These are phyloP conservation scores for Diabrotica undecimpunctata DNA, from an alignment of 1,140 invertebrate genomes.

Conservation along the genomic window DNA sequence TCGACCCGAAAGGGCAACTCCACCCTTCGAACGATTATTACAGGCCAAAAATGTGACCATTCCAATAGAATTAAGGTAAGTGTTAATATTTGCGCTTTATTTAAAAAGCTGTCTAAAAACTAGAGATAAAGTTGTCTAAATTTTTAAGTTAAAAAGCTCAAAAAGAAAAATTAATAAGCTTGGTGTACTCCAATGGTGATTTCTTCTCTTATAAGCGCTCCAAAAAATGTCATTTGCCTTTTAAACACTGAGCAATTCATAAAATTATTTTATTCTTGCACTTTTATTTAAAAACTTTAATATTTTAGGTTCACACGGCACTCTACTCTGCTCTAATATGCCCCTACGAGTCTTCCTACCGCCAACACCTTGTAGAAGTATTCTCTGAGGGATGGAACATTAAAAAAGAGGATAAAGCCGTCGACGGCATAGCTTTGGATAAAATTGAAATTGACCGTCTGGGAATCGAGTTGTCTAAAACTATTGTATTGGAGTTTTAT, in stretches of 20 bases:
- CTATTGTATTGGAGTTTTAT: conserved; percentile 73
- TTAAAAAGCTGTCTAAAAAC: no score
- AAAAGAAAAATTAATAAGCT: no score
- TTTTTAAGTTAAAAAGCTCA: no score
- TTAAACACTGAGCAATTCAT: no score
- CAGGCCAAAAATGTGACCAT: conserved; percentile 57
- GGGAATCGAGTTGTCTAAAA: conserved; percentile 59
- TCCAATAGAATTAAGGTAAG: conserved; percentile 62
- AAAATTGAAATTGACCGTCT: conserved; percentile 56
- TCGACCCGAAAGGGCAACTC: conserved; percentile 52
- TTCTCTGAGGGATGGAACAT: conserved; percentile 79
- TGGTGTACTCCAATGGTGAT: no score
- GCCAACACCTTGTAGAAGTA: conserved; percentile 66
- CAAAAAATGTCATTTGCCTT: no score
- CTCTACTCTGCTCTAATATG: conserved; percentile 67
- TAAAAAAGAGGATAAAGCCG: conserved; percentile 41
- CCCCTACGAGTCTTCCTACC: conserved; percentile 58
- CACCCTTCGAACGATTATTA: conserved; percentile 28
- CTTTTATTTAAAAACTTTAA: no score
- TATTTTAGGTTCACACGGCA: conserved; percentile 58
- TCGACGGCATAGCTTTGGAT: conserved; percentile 48
- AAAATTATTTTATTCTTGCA: no score
- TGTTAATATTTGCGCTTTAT: no score
- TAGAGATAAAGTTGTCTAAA: no score
- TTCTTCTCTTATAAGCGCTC: no score